Base-by-base conservation (phyloP, 2,888 invertebrate species). In the Tricholauxania praeusta region DNA sequence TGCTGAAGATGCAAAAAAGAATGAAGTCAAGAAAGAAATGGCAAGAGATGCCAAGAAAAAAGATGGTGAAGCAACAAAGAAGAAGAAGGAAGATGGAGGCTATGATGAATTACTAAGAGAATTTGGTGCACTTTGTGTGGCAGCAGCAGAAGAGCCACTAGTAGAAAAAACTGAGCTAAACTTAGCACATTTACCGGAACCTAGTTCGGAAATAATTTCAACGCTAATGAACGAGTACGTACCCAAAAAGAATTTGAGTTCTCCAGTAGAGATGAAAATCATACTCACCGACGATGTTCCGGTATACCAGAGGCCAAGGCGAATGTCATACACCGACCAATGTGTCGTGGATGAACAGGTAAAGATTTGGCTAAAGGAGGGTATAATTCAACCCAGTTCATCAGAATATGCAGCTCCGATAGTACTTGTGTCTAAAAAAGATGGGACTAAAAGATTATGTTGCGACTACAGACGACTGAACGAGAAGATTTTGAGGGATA, bases 271-370 rank as follows among this genome's bases (percentile, higher is more conserved):
- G 49, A 74, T 74, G 69, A 76, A 73, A n/a, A 47, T 76, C n/a
- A 48, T 74, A 14, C 3, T 74, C 12, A 69, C 39, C n/a, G 72
- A 76, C 32, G 71, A 76, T 10, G 57, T 74, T 17, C 74, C 74
- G 12, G 71, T 75, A 7, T 76, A 52, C 39, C 76, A 72, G 19
- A 49, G 59, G 15, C 72, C 74, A 3, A 62, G 74, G 17, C 19
- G 70, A 22, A 28, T 74, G 65, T 14, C 71, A 32, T 70, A 73
- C 14, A 28, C 48, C 12, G 74, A 74, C 17, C 71, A 73, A 49
- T 83, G 83, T 82, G 19, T 82, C 8, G 66, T 78, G 7, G 74
- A 81, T 12, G 81, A 82, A 7, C 79, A 85, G 10, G 76, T 85
- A 7, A 75, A 68, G 49, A 1, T 47, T 65, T 55, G 55, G 55